Base-by-base conservation (phyloP, 2,113 vertebrate genomes). In the Centrocercus urophasianus region DNA sequence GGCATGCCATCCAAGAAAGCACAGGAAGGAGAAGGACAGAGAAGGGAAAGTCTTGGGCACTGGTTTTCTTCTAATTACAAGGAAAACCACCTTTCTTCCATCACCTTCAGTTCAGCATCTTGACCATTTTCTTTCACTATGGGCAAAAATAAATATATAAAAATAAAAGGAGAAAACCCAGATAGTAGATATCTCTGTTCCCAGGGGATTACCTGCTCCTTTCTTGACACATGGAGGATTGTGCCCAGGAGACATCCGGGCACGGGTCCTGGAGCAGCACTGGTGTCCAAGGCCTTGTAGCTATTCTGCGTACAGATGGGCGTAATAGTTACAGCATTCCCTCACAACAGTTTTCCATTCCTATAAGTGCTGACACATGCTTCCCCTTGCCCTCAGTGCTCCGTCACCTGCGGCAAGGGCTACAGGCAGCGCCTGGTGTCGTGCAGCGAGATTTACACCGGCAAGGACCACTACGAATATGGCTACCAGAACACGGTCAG, bases 391-490 rank as follows among this genome's bases (percentile, higher is more conserved):
- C 81, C 4, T 0, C 97, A 99, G 99, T 99, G 99, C 92, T 99
- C 99, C 1, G 98, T 98, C 95, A 99, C 98, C 2, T 99, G 99
- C 10, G 99, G 99, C 28, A 98, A 98, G 95, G 99, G 99, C 72
- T 99, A 99, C 97, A 98, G 97, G 94, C 98, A 98, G 96, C 99
- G 99, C 94, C 98, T 99, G 28, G 98, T 99, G 91, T 99, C 98
- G 86, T 99, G 99, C 97, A 99, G 99, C 1, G 99, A 99, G 96
- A 98, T 99, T 85, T 99, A 99, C 94, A 98, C 98, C 0, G 98
- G 98, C 61, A 99, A 98, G 94, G 98, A 99, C 88, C 98, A 98
- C 97, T 99, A 99, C 1, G 98, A 99, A 95, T 99, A 99, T 1
- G 98, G 98, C 60, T 98, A 99, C 98, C 99, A 99, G 96, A 98